Base-by-base conservation (phyloP, 2,797 vertebrate species). In the Thripadectes ignobilis region DNA sequence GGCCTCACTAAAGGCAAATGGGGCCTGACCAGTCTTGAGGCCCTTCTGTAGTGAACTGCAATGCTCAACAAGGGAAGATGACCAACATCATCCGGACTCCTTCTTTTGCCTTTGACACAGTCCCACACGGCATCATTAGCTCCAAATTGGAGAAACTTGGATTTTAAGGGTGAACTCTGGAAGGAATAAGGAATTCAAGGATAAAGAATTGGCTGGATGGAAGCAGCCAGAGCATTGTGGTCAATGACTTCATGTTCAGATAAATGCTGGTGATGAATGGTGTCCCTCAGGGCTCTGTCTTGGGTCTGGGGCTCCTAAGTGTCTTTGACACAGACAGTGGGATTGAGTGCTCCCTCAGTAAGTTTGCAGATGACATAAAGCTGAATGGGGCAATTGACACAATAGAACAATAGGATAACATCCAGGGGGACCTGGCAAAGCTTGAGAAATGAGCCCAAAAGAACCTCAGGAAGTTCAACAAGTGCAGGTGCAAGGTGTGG, bases 211-310 rank as follows among this genome's bases (percentile, higher is more conserved):
- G 7, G 7, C 16, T 10, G 24, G 12, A 34, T 46, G 9, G 7
- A 12, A 2, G 3, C 54, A 39, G 7, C 8, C n/a, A 54, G 14
- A n/a, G 51, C 18, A 17, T 4, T 67, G 29, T 30, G 10, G n/a
- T 34, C 34, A 26, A 3, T 59, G 68, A 5, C 24, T 59, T 29
- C 4, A 0, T 39, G 21, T 17, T 20, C 8, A 8, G n/a, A 3
- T 10, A 30, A n/a, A 58, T 14, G 9, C 38, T 46, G 11, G 38
- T 26, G 30, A 19, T 8, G 6, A 46, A 26, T 17, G 38, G 12
- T 19, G 39, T 73, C 52, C 36, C 24, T 34, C 29, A 38, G 29
- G 59, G 15, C n/a, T 30, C 27, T 88, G 13, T 4, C 20, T 49
- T 18, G 52, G 8, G 6, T 11, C 29, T n/a, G 3, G 3, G 5